Conservation (phyloP, 2,888 invertebrate species). For the Harpalus rubripes region DNA sequence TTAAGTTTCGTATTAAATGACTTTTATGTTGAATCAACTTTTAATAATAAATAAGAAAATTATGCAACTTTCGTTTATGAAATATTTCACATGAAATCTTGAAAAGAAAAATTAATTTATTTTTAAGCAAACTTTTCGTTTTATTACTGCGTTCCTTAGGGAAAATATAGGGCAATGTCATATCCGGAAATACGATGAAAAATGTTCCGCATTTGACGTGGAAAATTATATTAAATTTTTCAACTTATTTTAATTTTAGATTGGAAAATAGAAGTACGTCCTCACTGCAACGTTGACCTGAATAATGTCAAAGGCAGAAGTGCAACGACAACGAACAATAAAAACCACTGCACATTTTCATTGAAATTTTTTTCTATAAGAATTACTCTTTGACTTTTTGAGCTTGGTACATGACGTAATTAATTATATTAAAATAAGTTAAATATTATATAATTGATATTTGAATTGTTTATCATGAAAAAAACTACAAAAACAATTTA, state of each 20-base stretch:
- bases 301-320: no score
- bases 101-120: conserved; percentile 42
- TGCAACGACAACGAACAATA: no score
- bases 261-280: not conserved
- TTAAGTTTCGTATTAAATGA: conserved; percentile 51
- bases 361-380: no score
- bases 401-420: no score
- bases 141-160: conserved; percentile 20
- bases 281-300: not conserved
- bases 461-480: no score
- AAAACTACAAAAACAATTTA: no score
- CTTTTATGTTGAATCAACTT: conserved; percentile 44
- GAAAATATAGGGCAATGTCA: conserved; percentile 25
- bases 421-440: no score
- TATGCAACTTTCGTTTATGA: conserved; percentile 36
- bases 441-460: no score
- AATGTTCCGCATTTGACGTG: conserved; percentile 32
- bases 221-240: conserved; percentile 52
- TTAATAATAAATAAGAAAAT: conserved; percentile 50
- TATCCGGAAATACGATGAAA: conserved; percentile 48
- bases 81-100: conserved; percentile 43
- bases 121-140: conserved; percentile 46
- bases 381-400: no score
- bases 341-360: no score
- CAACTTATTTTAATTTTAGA: conserved; percentile 41